Conservation (phyloP, 2,113 vertebrate species). For the Strigops habroptila region DNA sequence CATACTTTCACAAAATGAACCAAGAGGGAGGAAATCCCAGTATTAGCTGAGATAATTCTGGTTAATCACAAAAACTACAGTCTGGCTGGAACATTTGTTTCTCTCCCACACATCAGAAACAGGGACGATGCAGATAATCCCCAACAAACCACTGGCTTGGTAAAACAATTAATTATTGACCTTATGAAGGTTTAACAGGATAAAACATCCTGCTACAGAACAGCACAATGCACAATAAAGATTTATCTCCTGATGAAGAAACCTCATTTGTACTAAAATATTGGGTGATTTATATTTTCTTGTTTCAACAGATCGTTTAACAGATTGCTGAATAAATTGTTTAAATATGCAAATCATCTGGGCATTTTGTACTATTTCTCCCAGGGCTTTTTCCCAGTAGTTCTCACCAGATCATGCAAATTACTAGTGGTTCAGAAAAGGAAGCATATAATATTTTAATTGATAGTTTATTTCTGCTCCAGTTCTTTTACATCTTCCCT, state of each 20-base stretch:
- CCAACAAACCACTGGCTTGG: background rate
- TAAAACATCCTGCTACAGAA: background rate
- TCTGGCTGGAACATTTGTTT: background rate
- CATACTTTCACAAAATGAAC: background rate
- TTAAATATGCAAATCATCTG: constrained; percentile 53
- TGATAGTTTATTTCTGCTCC: constrained; percentile 25
- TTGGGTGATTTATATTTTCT: constrained; percentile 14
- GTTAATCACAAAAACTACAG: background rate
- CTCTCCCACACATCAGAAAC: background rate
- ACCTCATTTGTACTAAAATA: constrained; percentile 11
- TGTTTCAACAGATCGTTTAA: constrained; percentile 37
- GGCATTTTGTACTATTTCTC: constrained; percentile 47
- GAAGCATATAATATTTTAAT: constrained; percentile 32
- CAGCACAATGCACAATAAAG: background rate
- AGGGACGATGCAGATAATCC: background rate
- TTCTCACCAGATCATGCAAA: constrained; percentile 38
- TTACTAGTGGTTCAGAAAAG: constrained; percentile 22
- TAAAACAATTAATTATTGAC: constrained; percentile 36
- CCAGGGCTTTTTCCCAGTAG: constrained; percentile 27
- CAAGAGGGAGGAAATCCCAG: background rate
- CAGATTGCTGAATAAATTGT: constrained; percentile 45
- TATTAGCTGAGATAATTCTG: background rate
- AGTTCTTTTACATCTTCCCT: background rate
- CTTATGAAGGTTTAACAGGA: constrained; percentile 7
- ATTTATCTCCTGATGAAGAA: constrained; percentile 4